Conservation (phyloP, 2,113 vertebrate species). For the human region GRCh38 chr5:93208001-93208500, state of each 20-base stretch:
- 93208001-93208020: neutral
- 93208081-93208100: conserved; percentile 69
- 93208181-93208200: conserved; percentile 80
- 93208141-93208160: conserved; percentile 66
- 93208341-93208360: conserved; percentile 56
- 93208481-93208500: conserved; percentile 39
- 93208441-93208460: conserved; percentile 71
- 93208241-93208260: conserved; percentile 55
- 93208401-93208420: conserved; percentile 48
- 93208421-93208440: conserved; percentile 67
- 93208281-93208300: neutral
- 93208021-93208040: conserved; percentile 39
- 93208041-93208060: conserved; percentile 64
- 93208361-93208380: conserved; percentile 68
- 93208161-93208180: conserved; percentile 76
- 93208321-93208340: conserved; percentile 58
- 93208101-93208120: conserved; percentile 74
- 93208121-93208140: conserved; percentile 70
- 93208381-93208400: conserved; percentile 26
- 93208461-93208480: conserved; percentile 75
- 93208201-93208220: conserved; percentile 61
- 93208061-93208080: conserved; percentile 65
- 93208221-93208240: conserved; percentile 63
- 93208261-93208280: conserved; percentile 53
- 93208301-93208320: conserved; percentile 43